Base-by-base conservation (phyloP, 2,113 vertebrate genomes). In the Callorhinus ursinus region DNA sequence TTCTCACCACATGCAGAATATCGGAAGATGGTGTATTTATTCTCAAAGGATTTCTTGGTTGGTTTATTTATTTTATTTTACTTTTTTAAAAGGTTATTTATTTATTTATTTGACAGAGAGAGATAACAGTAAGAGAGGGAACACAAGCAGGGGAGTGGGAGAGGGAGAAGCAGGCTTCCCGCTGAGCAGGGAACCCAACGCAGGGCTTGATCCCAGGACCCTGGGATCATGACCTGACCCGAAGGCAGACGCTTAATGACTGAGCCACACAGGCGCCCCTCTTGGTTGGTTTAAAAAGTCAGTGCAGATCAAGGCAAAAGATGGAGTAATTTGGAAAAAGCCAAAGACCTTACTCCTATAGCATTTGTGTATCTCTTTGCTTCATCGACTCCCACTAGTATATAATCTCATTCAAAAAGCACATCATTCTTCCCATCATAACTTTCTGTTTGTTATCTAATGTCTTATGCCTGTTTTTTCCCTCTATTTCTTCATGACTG, bases 11-110 rank as follows among this genome's bases (percentile, higher is more conserved):
- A 71, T 22, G 18, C 19, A 77, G 9, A 69, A 74, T 61, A 80
- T 67, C 71, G 24, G 33, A 95, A 96, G 92, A 63, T n/a, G 53
- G 94, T 88, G 8, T 88, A 76, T 94, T 96, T 95, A 88, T 36
- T 91, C 42, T 96, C 42, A 81, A 49, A 86, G 83, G 82, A 74
- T 49, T 97, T 87, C 85, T 83, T 51, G n/a, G 6, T 93, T 46
- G 46, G 46, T 46, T 46, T 46, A 46, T 46, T 46, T 46, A 1
- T 46, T 46, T 46, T 46, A 46, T 7, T 46, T 46, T 46, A 46
- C 7, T 46, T 46, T 46, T 46, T 46, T 46, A 8, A 9, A 46
- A 46, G 46, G 8, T 46, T 9, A 46, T 46, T 46, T 46, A 46
- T 46, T 46, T 46, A 46, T 8, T 46, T 46, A 46, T 46, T 46